Percentiles rank a stretch among this genome's conserved stretches.
phyloP scores from a whole-genome alignment of 2,113 vertebrate genomes.

The Dipodomys stephensi region DNA sequence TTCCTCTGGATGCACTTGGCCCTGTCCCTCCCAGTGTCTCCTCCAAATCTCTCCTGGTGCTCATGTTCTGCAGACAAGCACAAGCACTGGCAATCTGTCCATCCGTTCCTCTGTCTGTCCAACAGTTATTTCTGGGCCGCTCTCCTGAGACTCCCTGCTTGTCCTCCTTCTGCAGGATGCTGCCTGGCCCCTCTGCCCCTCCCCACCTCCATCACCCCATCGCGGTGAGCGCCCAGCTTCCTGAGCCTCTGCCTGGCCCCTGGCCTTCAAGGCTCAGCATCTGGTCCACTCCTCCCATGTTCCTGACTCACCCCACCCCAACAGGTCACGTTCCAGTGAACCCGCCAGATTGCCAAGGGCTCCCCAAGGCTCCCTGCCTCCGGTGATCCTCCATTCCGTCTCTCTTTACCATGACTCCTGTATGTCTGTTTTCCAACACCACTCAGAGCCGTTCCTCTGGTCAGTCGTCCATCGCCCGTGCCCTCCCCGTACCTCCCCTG shows the following conservation, averaged over 20 bases:
- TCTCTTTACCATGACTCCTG: not conserved
- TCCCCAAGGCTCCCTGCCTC: no score
- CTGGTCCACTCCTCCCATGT: not conserved
- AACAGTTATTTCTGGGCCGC: not conserved
- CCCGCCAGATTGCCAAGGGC: not conserved
- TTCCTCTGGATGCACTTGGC: not conserved
- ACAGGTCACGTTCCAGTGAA: no score
- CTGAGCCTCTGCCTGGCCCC: no score
- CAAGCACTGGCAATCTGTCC: not conserved
- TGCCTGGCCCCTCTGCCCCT: fast-evolving
- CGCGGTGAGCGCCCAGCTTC: not conserved
- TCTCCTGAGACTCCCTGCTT: not conserved
- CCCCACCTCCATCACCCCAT: fast-evolving
- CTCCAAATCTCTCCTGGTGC: not conserved
- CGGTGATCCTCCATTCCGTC: fast-evolving
- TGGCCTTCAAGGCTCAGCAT: not conserved
- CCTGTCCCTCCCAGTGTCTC: not conserved
- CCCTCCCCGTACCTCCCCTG: not conserved
- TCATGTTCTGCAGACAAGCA: not conserved
- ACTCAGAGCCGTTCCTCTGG: not conserved
- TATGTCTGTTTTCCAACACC: not conserved
- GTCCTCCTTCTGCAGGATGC: not conserved
- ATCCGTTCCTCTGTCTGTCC: not conserved
- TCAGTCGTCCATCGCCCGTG: not conserved
- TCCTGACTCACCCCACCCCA: not conserved